These are phyloP conservation scores for Andinoacara biseriatus DNA, from an alignment of 2,113 vertebrate species.

Conservation along the genomic window DNA sequence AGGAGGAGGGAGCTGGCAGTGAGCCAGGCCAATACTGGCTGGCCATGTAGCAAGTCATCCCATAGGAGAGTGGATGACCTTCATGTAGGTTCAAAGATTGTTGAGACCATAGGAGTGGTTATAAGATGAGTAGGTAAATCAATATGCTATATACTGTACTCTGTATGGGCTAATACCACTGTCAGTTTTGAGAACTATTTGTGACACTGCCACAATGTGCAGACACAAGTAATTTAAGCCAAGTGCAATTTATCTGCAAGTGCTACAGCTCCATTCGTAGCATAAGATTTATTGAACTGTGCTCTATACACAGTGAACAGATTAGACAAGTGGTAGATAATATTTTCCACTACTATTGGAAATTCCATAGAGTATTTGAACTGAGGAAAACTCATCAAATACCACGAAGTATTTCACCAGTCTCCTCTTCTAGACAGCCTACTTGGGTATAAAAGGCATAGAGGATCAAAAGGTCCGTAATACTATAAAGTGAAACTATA, in stretches of 20 bases:
- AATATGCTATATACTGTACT: slow-evolving; percentile 51
- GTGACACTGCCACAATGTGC: slow-evolving; percentile 19
- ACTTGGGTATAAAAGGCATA: background rate
- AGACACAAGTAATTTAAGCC: slow-evolving; percentile 30
- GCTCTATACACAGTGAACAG: slow-evolving; percentile 1
- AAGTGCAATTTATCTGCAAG: slow-evolving; percentile 31
- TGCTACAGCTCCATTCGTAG: background rate
- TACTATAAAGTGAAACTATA: background rate
- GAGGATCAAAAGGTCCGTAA: background rate
- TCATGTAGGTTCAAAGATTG: slow-evolving; percentile 45
- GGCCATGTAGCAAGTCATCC: slow-evolving; percentile 12
- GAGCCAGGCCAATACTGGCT: slow-evolving; percentile 1
- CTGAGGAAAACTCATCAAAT: background rate
- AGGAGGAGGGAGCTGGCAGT: slow-evolving; percentile 18
- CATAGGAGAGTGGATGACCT: slow-evolving; percentile 54
- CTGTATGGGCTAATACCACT: slow-evolving; percentile 23
- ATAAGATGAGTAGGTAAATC: slow-evolving; percentile 56
- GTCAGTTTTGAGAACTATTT: slow-evolving; percentile 41
- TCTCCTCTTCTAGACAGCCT: background rate
- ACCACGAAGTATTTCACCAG: background rate
- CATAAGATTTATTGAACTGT: background rate
- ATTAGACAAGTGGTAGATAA: background rate
- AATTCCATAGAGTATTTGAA: background rate
- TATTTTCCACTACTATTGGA: background rate
- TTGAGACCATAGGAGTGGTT: slow-evolving; percentile 25